Base-by-base conservation (phyloP, 2,113 vertebrate species). In the Strix uralensis region DNA sequence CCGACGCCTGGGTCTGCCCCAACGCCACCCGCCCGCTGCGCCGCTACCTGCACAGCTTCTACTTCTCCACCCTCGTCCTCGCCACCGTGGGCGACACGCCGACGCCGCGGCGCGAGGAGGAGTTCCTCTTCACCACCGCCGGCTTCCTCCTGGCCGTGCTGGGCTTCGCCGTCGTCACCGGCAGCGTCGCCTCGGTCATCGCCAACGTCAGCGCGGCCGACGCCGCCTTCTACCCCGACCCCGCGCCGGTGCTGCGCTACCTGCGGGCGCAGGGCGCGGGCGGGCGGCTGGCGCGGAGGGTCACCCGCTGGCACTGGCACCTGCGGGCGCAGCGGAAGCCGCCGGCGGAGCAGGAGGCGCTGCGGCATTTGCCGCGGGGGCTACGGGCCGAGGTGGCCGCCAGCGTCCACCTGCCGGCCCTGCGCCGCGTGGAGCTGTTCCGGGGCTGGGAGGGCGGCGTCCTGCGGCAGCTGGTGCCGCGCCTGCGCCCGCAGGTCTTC, bases 31-130 rank as follows among this genome's bases (percentile, higher is more conserved):
- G 96, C 10, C 96, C 96, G 44, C 96, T 98, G 19, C 98, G 98
- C 42, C 99, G 98, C 92, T 99, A 99, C 96, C 98, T 99, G 72
- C 98, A 99, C 94, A 99, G 99, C 96, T 99, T 99, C 97, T 99
- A 99, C 98, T 98, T 99, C 96, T 99, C 99, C 67, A 98, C 99
- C 0, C 98, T 98, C 69, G 98, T 99, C 85, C 98, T 99, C 58
- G 98, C 99, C 93, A 99, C 98, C 0, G 98, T 99, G 32, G 99
- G 99, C 0, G 99, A 99, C 96, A 99, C 98, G 0, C 99, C 99
- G 0, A 13, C 77, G 1, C 98, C 99, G 0, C 84, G 23, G 9
- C 94, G 96, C 0, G 98, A 98, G 80, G 99, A 99, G 58, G 99
- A 99, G 88, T 98, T 98, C 81, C 97, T 99, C 86, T 99, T 99